Evolutionary conservation across 2,888 invertebrate species (phyloP), one percentile per base, ranked within the genome.

Genomic region (Schrankia costaestrigalis): DNA sequence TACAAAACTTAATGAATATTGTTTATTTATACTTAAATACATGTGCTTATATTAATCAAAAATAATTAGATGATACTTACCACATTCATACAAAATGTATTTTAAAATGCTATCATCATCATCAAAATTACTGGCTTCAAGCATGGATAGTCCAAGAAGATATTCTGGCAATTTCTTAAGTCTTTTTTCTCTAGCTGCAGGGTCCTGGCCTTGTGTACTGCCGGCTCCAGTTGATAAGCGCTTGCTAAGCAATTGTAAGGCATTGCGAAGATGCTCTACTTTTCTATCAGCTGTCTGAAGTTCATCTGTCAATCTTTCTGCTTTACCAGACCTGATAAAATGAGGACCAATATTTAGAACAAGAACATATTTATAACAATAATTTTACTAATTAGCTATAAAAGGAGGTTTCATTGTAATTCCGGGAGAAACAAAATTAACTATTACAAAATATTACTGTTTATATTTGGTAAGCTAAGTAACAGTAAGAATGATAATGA

Each of bases 131-230:
- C 87, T 90, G 46, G 87, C 90, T 63, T 93, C 95, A 66, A 89
- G 90, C 92, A 94, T 93, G 40, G 92, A 93, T 47, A 93, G 89
- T 1, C 93, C 95, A 35, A 98, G 89, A 45, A 92, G 87, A 71
- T 93, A 94, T 72, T 97, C 97, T 3, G 95, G 93, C 51, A 95
- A 92, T 89, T 97, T 98, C 89, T 95, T 97, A 89, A 90, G 83
- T 56, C 91, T 89, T 75, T 94, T 94, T 51, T 95, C 95, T 59
- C 92, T 89, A 28, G 92, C 90, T 21, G 91, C 90, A 8, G 90
- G 87, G 60, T 93, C 93, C 53, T 90, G 90, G 1, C 86, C 86
- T 48, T 82, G 83, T 5, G 86, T 86, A 45, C 79, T 83, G 11
- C 84, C 84, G 7, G 87, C 83, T n/a, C 80, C 79, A 2, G 90